Evolutionary conservation across 2,888 invertebrate genomes (phyloP).

Genomic region (Norana najaformis): DNA sequence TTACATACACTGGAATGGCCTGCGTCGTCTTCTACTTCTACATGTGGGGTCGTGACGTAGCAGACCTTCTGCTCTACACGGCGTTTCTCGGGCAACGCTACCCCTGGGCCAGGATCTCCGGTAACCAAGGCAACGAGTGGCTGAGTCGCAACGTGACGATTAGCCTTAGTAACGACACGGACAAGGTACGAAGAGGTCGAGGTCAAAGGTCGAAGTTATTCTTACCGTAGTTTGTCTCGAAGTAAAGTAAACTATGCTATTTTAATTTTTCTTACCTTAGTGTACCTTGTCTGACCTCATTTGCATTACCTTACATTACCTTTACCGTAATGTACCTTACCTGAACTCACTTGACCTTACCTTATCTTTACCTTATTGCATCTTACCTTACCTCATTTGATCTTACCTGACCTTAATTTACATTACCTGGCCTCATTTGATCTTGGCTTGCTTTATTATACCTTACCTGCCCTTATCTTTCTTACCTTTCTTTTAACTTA

Average conservation of each 20-base stretch:
- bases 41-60: constrained; percentile 51
- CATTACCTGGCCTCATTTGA: neutral
- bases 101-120: constrained; percentile 47
- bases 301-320: neutral
- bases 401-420: neutral
- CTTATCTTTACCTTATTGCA: neutral
- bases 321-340: neutral
- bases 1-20: constrained; percentile 47
- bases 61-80: constrained; percentile 43
- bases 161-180: constrained; percentile 10
- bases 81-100: constrained; percentile 28
- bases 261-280: neutral
- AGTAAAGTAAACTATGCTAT: neutral
- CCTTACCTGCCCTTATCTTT: neutral
- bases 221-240: neutral
- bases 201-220: neutral
- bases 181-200: constrained; percentile 28
- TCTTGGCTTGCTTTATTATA: neutral
- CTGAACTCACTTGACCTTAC: neutral
- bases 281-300: neutral
- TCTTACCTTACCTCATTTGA: neutral
- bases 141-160: constrained; percentile 43
- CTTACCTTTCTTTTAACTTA: too few relatives aligned
- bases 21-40: constrained; percentile 52
- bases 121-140: constrained; percentile 54